These are phyloP conservation scores for Meteorus cinctellus DNA, from an alignment of 2,888 invertebrate species.

Conservation along the genomic window DNA sequence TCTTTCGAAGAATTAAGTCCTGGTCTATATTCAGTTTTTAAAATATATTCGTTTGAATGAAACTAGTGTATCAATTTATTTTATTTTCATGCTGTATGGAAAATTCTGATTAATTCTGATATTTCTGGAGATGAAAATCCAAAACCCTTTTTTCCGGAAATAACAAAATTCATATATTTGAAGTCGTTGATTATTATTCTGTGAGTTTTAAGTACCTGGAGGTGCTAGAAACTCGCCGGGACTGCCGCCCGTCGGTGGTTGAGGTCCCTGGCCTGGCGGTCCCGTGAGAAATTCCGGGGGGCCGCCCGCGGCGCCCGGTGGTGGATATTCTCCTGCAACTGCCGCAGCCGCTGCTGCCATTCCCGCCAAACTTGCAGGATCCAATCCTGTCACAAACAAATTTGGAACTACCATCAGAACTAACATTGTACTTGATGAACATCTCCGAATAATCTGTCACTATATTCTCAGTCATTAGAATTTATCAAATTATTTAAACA, in stretches of 20 bases:
- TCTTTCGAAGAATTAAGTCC: not conserved
- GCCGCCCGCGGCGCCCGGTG: slow-evolving; percentile 71
- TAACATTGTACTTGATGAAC: slow-evolving; percentile 54
- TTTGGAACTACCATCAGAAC: slow-evolving; percentile 63
- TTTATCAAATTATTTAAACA: not conserved
- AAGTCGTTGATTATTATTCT: not conserved
- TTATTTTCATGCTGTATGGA: too few relatives aligned
- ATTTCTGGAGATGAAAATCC: too few relatives aligned
- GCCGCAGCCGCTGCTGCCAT: slow-evolving; percentile 69
- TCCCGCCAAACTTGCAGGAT: slow-evolving; percentile 71
- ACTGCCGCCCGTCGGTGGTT: slow-evolving; percentile 70
- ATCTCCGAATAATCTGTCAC: slow-evolving; percentile 52
- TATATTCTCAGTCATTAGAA: not conserved
- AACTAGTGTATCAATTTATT: too few relatives aligned
- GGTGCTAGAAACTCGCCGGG: slow-evolving; percentile 72
- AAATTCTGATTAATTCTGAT: too few relatives aligned
- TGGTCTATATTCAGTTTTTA: not conserved
- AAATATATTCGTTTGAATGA: too few relatives aligned
- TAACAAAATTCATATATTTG: too few relatives aligned
- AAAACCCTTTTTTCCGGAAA: too few relatives aligned
- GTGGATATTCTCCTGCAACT: slow-evolving; percentile 71
- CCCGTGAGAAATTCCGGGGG: slow-evolving; percentile 72
- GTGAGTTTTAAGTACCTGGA: slow-evolving; percentile 62
- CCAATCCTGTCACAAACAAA: slow-evolving; percentile 70
- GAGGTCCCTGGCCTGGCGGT: slow-evolving; percentile 71